phyloP scores from a whole-genome alignment of 2,888 invertebrate species.

The Tribolium freemani region DNA sequence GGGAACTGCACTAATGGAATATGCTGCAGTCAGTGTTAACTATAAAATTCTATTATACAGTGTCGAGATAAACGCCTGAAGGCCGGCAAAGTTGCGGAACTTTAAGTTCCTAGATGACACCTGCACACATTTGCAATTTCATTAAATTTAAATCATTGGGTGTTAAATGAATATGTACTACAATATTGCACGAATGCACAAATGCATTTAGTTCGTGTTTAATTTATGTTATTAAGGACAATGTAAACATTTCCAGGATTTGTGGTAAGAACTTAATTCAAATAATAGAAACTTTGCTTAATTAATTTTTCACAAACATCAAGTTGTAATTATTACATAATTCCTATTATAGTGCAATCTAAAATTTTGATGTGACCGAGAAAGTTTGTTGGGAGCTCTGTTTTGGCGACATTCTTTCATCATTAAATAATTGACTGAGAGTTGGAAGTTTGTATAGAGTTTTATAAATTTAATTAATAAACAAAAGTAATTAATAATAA shows the following conservation, averaged over 20 bases:
- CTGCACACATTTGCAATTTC: constrained; percentile 13
- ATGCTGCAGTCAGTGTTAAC: background rate
- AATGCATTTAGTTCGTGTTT: constrained; percentile 3
- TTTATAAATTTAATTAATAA: background rate
- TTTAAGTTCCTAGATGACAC: constrained; percentile 7
- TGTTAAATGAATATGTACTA: constrained; percentile 17
- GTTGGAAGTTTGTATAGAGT: background rate
- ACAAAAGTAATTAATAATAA: background rate
- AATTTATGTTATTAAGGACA: background rate
- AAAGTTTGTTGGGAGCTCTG: background rate
- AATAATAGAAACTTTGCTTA: background rate
- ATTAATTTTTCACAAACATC: background rate
- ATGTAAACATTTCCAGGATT: background rate
- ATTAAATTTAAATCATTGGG: constrained; percentile 11
- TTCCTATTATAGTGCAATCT: background rate
- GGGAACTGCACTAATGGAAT: background rate
- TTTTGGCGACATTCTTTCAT: background rate
- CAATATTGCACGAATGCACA: constrained; percentile 1
- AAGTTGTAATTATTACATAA: background rate
- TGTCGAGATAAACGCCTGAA: constrained; percentile 13
- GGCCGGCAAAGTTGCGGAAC: constrained; percentile 14
- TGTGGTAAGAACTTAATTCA: background rate
- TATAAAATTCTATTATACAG: constrained; percentile 6
- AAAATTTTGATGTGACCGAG: background rate
- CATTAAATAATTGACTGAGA: background rate